Evolutionary conservation across 1,140 invertebrate genomes (phyloP).

Genomic region (Armadillidium nasatum): DNA sequence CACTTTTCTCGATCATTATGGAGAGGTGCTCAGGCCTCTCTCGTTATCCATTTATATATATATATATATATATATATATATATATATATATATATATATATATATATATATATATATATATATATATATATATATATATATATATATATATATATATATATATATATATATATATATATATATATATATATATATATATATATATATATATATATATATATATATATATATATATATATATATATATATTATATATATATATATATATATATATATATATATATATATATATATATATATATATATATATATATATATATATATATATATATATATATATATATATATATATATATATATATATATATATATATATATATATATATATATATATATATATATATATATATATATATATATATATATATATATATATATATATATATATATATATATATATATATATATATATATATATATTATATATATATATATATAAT

Average conservation of each 20-base stretch:
- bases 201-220: slow-evolving; percentile 20
- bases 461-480: slow-evolving; percentile 1
- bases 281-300: not conserved
- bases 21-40: too few relatives aligned
- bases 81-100: too few relatives aligned
- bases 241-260: not conserved
- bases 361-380: slow-evolving; percentile 4
- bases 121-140: too few relatives aligned
- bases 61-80: too few relatives aligned
- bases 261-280: not conserved
- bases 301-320: slow-evolving; percentile 19
- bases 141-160: not conserved
- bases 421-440: slow-evolving; percentile 10
- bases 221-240: slow-evolving; percentile 16
- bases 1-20: too few relatives aligned
- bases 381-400: slow-evolving; percentile 6
- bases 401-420: not conserved
- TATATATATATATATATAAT: too few relatives aligned
- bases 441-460: slow-evolving; percentile 17
- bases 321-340: slow-evolving; percentile 19
- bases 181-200: slow-evolving; percentile 22
- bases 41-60: too few relatives aligned
- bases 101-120: too few relatives aligned
- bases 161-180: not conserved
- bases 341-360: slow-evolving; percentile 11